Base-by-base conservation (phyloP, 1,140 invertebrate species). In the Cydia strobilella region DNA sequence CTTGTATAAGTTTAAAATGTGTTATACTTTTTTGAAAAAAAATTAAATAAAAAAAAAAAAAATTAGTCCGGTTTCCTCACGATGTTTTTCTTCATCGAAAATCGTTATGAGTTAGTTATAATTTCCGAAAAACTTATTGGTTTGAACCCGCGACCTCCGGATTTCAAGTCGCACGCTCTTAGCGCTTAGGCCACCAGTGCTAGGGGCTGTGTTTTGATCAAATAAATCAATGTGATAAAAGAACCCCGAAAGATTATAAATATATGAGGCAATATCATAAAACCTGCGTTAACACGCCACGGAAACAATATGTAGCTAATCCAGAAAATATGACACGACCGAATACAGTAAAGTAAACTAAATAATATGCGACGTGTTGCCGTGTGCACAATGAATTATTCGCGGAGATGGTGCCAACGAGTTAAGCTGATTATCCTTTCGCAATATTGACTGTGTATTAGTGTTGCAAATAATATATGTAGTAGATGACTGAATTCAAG, bases 341-440 rank as follows among this genome's bases (percentile, higher is more conserved):
- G 4, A 69, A 69, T 20, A 35, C 31, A 66, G 5, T 39, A 69
- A 10, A 66, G 5, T 39, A 69, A 10, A 69, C 31, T 10, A 69
- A 69, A 69, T 69, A 69, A 69, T 69, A 20, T 35, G 20, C 7
- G 35, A 39, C 35, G 35, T 9, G 35, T 39, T 39, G 35, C 35
- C 1, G 51, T 54, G 42, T 45, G 42, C 42, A 45, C 62, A 63
- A 4, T 23, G 18, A 63, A 25, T 63, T 63, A 63, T 63, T 63
- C 25, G 62, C 62, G 25, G 20, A 63, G 62, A 63, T 63, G 42
- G 62, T 63, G 62, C 62, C 20, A 6, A 27, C 6, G 10, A 59
- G 62, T 63, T 63, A 63, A 63, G 62, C 62, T 63, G 62, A 63
- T 63, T 25, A 63, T 63, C n/a, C 23, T 63, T 20, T 63, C 18